Conservation (phyloP, 2,113 vertebrate genomes). For the Trochalopteron elliotii region DNA sequence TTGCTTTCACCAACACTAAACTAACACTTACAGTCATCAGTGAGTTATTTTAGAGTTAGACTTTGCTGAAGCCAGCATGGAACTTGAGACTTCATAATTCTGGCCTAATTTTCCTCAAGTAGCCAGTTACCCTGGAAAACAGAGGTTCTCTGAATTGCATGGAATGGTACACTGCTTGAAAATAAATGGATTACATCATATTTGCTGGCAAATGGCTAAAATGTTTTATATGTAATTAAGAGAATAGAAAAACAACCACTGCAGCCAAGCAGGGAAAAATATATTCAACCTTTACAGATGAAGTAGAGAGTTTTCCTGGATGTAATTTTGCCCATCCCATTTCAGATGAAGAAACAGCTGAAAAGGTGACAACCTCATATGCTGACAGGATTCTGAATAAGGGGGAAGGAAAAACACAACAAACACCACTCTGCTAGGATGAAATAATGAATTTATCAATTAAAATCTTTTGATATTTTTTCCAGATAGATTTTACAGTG, state of each 20-base stretch:
- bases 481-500: neutral
- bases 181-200: conserved; percentile 28
- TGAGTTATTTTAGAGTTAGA: neutral
- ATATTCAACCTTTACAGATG: neutral
- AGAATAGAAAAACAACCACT: neutral
- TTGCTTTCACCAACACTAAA: neutral
- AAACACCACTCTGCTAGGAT: neutral
- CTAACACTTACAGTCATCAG: neutral
- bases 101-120: neutral
- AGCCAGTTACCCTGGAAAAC: neutral
- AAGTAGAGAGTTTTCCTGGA: neutral
- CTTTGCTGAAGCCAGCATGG: neutral
- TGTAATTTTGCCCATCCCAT: neutral
- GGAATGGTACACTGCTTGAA: neutral
- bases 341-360: neutral
- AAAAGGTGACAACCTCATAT: neutral
- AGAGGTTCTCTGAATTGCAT: neutral
- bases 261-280: neutral
- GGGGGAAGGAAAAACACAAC: neutral
- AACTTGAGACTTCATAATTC: neutral
- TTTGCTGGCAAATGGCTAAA: neutral
- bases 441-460: neutral
- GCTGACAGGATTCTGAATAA: neutral
- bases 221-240: neutral
- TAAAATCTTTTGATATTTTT: neutral